These are phyloP conservation scores for Pyrgilauda ruficollis DNA, from an alignment of 2,113 vertebrate species.

Conservation along the genomic window DNA sequence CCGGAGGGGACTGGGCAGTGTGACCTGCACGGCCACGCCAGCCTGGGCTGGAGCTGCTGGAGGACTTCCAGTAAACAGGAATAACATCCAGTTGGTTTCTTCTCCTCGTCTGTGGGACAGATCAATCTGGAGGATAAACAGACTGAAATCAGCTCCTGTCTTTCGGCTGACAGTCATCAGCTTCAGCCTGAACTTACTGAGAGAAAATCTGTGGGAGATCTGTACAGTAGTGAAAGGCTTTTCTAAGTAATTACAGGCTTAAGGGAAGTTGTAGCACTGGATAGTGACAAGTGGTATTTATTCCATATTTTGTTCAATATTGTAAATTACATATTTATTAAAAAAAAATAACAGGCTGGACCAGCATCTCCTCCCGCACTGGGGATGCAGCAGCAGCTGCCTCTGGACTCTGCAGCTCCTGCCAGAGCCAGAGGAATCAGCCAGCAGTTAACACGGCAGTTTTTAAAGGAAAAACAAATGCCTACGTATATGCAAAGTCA, in stretches of 20 bases:
- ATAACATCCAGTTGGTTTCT: no score
- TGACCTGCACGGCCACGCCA: fast-evolving
- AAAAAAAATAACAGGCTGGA: not conserved
- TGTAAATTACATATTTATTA: conserved; percentile 8
- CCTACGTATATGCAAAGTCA: fast-evolving
- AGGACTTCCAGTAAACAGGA: fast-evolving
- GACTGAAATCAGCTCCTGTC: not conserved
- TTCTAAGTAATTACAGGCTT: conserved; percentile 44
- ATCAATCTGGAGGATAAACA: not conserved
- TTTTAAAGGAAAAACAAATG: not conserved
- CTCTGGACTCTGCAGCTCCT: not conserved
- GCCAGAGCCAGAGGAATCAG: not conserved
- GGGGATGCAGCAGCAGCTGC: not conserved
- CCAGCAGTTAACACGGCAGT: not conserved
- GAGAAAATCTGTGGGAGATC: conserved; percentile 1
- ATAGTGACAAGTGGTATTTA: conserved; percentile 50
- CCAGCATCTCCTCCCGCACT: fast-evolving
- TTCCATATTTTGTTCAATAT: conserved; percentile 36
- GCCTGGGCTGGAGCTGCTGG: not conserved
- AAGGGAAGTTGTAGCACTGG: not conserved
- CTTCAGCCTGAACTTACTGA: not conserved
- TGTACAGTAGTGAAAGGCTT: not conserved
- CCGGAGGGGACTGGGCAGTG: fast-evolving
- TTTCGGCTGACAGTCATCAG: not conserved
- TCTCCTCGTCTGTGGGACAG: not conserved